Conservation (phyloP, 1,140 invertebrate genomes). For the Argopecten irradians region DNA sequence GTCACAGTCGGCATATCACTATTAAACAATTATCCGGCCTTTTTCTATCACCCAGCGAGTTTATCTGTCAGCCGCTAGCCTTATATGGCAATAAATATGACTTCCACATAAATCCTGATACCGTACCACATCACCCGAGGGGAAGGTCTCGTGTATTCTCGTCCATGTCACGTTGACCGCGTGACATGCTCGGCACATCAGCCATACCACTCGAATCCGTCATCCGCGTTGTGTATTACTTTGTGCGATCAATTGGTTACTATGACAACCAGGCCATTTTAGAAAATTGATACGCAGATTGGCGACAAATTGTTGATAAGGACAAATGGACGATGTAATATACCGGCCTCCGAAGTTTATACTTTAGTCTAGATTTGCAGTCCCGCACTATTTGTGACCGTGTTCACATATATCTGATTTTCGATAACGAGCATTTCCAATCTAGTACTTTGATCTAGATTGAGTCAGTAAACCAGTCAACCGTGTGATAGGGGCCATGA, state of each 20-base stretch:
- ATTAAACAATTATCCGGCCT: neutral
- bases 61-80: neutral
- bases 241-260: neutral
- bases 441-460: neutral
- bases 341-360: neutral
- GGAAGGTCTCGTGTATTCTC: neutral
- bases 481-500: neutral
- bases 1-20: neutral
- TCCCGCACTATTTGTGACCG: neutral
- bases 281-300: slow-evolving; percentile 6
- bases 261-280: slow-evolving; percentile 1
- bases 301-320: neutral
- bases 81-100: slow-evolving; percentile 1
- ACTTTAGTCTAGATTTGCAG: too few species aligned
- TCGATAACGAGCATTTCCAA: neutral
- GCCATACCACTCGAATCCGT: neutral
- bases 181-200: neutral
- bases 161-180: neutral
- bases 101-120: neutral
- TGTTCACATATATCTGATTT: neutral
- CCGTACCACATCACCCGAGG: neutral
- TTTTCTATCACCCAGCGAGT: neutral
- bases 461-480: neutral
- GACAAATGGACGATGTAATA: neutral
- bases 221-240: neutral